These are phyloP conservation scores for Fulica atra DNA, from an alignment of 2,113 vertebrate species.

Conservation along the genomic window DNA sequence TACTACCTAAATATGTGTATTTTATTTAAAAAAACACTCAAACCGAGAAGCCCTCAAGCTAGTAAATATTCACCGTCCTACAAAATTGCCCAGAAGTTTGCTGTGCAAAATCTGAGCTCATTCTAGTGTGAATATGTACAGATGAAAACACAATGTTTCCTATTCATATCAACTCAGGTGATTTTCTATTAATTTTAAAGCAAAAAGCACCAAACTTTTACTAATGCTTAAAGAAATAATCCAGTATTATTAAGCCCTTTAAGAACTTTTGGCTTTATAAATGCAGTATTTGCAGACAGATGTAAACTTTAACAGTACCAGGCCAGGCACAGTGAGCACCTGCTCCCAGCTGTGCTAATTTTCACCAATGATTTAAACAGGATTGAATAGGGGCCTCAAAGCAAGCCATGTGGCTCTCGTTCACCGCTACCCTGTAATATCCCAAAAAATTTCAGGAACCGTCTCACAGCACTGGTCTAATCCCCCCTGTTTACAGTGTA, in stretches of 20 bases:
- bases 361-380: neutral
- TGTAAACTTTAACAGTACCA: neutral
- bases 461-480: neutral
- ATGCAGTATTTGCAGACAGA: neutral
- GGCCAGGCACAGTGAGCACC: neutral
- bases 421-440: neutral
- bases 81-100: neutral
- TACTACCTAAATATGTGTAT: accelerated
- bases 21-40: neutral
- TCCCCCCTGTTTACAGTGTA: neutral
- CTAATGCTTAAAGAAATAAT: neutral
- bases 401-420: accelerated
- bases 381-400: neutral
- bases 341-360: neutral
- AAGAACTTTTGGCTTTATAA: neutral
- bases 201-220: neutral
- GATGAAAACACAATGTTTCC: neutral
- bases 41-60: neutral
- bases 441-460: neutral
- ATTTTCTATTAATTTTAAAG: neutral
- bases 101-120: neutral
- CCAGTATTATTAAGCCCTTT: neutral
- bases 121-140: neutral
- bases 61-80: neutral
- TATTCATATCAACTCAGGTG: neutral